Conservation (phyloP, 2,113 vertebrate species). For the Pelecanus crispus region DNA sequence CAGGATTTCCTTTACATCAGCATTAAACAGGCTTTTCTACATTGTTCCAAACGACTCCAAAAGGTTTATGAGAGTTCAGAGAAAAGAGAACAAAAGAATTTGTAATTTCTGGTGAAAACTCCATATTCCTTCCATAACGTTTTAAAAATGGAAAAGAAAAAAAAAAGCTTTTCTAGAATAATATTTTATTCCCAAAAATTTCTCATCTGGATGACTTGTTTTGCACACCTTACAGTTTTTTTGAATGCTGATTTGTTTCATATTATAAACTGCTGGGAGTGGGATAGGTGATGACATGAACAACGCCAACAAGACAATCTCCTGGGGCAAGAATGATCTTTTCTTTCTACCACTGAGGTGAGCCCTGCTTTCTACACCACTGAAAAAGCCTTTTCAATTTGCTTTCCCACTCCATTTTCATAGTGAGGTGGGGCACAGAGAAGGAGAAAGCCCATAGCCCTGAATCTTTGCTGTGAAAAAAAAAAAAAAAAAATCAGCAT, state of each 20-base stretch:
- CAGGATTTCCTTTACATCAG: neutral
- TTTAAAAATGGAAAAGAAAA: neutral
- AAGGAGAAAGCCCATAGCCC: neutral
- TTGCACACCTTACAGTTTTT: fast-evolving
- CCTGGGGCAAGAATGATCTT: neutral
- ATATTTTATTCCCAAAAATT: neutral
- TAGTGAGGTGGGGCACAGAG: neutral
- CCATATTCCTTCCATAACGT: neutral
- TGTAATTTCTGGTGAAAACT: neutral
- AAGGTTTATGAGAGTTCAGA: neutral
- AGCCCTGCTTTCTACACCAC: neutral
- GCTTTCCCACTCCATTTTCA: neutral
- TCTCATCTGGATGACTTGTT: neutral
- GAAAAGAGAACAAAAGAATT: neutral
- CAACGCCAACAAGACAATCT: neutral
- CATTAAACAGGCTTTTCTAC: neutral
- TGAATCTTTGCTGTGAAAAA: neutral
- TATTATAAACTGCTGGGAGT: neutral
- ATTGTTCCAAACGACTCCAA: neutral
- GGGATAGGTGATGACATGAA: fast-evolving
- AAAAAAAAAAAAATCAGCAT: neutral
- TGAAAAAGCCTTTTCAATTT: neutral
- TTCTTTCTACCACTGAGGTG: neutral
- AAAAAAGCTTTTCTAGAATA: neutral
- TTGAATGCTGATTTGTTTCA: neutral